A percentile compares a stretch with the other conserved stretches of the same genome.
phyloP scores from a whole-genome alignment of 2,113 vertebrate species.

The Columba livia region DNA sequence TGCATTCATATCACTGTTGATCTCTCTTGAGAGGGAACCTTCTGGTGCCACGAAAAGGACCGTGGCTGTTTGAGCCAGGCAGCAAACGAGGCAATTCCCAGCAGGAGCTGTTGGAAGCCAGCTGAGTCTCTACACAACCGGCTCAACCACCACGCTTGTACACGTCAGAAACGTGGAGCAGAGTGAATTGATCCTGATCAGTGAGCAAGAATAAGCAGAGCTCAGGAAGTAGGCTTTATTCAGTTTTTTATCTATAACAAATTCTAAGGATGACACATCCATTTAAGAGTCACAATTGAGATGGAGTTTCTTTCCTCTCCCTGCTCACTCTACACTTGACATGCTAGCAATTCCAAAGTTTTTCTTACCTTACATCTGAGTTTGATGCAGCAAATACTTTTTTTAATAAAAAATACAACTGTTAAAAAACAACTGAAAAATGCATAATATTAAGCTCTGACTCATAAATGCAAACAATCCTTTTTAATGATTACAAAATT shows the following conservation, averaged over 20 bases:
- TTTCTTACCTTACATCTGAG: background rate
- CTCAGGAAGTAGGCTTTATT: background rate
- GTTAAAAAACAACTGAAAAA: background rate
- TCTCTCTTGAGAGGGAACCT: background rate
- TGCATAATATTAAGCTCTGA: background rate
- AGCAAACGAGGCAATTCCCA: fast-evolving
- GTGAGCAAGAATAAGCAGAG: background rate
- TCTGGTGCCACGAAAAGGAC: background rate
- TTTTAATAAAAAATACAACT: background rate
- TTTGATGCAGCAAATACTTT: background rate
- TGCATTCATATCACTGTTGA: fast-evolving
- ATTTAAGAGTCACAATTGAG: background rate
- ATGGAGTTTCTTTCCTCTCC: background rate
- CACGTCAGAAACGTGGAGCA: fast-evolving
- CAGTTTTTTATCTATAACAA: background rate
- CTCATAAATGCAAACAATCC: background rate
- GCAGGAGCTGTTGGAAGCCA: fast-evolving
- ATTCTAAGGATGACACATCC: background rate
- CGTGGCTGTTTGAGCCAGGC: background rate
- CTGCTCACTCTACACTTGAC: background rate
- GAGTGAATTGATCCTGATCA: background rate
- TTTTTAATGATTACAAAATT: background rate
- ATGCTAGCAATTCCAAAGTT: background rate
- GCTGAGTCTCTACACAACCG: background rate
- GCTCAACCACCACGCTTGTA: background rate